A percentile compares a stretch with the other conserved stretches of the same genome.
Evolutionary conservation across 2,888 invertebrate genomes (phyloP).

Genomic region (Nomada lathburiana): DNA sequence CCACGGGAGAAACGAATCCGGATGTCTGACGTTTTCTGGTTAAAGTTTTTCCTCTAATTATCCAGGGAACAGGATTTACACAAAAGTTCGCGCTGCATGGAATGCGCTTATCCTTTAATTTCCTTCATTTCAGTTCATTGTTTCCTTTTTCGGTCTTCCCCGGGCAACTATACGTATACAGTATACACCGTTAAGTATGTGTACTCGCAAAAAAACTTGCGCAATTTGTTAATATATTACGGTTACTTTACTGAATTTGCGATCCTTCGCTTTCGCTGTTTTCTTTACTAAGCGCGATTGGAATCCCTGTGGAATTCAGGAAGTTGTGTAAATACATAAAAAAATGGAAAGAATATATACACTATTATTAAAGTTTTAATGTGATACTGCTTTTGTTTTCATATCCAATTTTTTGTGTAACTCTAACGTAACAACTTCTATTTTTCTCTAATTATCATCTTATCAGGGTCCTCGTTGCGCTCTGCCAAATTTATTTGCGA

Average conservation of each 20-base stretch:
- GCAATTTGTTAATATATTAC: conserved; percentile 18
- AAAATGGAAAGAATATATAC: too few relatives aligned
- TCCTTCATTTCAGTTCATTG: conserved; percentile 30
- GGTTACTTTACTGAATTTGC: background rate
- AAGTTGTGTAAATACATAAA: background rate
- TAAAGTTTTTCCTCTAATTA: conserved; percentile 49
- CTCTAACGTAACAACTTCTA: too few relatives aligned
- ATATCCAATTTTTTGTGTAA: too few relatives aligned
- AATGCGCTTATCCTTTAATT: conserved; percentile 23
- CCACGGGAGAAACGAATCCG: conserved; percentile 15
- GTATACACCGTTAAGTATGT: background rate
- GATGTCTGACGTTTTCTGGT: conserved; percentile 23
- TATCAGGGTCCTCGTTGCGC: too few relatives aligned
- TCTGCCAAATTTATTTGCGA: too few relatives aligned
- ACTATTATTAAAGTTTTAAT: too few relatives aligned
- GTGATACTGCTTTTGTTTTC: too few relatives aligned
- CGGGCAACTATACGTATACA: too few relatives aligned
- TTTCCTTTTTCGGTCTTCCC: conserved; percentile 14
- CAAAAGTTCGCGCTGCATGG: conserved; percentile 27
- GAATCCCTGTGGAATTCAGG: background rate
- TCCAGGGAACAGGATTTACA: conserved; percentile 32
- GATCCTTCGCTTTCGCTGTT: background rate
- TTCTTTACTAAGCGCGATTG: background rate
- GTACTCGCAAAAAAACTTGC: conserved; percentile 6
- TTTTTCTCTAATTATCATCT: too few relatives aligned